phyloP scores from a whole-genome alignment of 2,888 invertebrate species.

The Apotomis betuletana region DNA sequence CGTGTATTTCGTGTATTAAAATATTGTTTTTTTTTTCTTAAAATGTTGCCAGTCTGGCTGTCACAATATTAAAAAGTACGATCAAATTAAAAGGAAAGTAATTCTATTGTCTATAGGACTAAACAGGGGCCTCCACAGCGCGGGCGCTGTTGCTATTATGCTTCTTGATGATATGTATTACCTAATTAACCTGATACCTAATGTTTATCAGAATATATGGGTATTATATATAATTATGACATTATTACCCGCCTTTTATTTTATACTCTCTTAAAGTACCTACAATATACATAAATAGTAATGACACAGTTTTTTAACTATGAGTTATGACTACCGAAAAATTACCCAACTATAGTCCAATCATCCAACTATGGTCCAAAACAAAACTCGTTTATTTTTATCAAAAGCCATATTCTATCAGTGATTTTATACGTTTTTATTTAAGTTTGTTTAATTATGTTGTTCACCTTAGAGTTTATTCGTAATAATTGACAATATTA shows the following conservation, averaged over 20 bases:
- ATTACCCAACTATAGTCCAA: no score
- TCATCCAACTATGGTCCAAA: no score
- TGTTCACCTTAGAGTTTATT: no score
- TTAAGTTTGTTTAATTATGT: no score
- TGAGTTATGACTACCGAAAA: no score
- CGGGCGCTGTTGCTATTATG: conserved; percentile 68
- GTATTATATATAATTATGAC: conserved; percentile 53
- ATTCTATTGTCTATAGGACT: conserved; percentile 87
- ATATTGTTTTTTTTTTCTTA: background rate
- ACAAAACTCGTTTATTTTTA: no score
- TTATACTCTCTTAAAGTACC: conserved; percentile 42
- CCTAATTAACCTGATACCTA: conserved; percentile 82
- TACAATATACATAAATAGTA: background rate
- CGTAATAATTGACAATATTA: no score
- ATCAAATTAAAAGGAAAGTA: conserved; percentile 79
- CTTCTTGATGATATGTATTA: conserved; percentile 35
- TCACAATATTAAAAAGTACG: conserved; percentile 11
- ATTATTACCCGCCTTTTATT: conserved; percentile 63
- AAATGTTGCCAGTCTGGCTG: conserved; percentile 15
- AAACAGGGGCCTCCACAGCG: conserved; percentile 63
- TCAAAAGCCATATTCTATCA: no score
- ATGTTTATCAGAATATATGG: conserved; percentile 86
- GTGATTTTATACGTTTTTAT: no score
- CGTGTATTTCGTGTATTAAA: background rate
- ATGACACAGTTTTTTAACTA: background rate